A percentile compares a stretch with the other conserved stretches of the same genome.
Conservation (phyloP, 1,140 invertebrate species). For the Periplaneta americana region DNA sequence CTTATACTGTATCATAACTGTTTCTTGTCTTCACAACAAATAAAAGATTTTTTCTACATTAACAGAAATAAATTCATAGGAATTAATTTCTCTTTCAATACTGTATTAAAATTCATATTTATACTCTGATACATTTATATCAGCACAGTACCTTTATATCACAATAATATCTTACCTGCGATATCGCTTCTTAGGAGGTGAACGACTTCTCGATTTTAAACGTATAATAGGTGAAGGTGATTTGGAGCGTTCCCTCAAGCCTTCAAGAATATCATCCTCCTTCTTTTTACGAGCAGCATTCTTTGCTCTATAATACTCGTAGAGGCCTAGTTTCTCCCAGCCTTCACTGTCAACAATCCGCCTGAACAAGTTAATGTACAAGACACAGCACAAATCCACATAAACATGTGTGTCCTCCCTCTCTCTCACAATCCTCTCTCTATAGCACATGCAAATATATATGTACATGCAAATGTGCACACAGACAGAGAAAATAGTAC, state of each 20-base stretch:
- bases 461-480: too few relatives aligned
- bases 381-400: not conserved
- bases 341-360: conserved; percentile 66
- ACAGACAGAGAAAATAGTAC: too few relatives aligned
- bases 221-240: conserved; percentile 66
- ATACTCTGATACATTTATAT: not conserved
- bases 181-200: conserved; percentile 67
- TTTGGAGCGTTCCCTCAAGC: conserved; percentile 60
- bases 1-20: too few relatives aligned
- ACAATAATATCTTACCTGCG: conserved; percentile 40
- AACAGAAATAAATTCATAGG: not conserved
- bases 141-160: not conserved
- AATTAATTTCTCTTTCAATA: not conserved
- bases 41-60: too few relatives aligned
- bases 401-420: too few relatives aligned
- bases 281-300: conserved; percentile 83
- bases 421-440: too few relatives aligned
- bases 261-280: conserved; percentile 72
- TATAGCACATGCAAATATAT: too few relatives aligned
- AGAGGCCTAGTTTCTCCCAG: conserved; percentile 95
- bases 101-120: not conserved
- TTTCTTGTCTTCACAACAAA: too few relatives aligned
- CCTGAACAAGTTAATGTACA: not conserved
- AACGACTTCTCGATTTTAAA: conserved; percentile 56
- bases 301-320: conserved; percentile 97